Evolutionary conservation across 2,797 vertebrate species (phyloP).

Genomic region (Acanthurus leucopareius): DNA sequence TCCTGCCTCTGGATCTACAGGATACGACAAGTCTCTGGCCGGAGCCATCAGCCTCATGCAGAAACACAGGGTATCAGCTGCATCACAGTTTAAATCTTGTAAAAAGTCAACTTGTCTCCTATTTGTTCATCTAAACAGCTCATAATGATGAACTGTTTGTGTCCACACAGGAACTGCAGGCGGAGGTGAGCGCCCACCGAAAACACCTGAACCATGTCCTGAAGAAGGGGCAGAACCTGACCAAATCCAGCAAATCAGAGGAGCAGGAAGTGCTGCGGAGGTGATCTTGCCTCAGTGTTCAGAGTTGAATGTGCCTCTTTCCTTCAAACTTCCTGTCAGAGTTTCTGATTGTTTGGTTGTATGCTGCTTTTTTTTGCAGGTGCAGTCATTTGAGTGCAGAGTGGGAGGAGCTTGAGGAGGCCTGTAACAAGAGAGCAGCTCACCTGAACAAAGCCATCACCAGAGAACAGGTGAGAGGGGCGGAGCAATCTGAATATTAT

Average conservation of each 20-base stretch:
- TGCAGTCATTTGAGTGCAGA: constrained; percentile 81
- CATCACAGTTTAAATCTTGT: neutral
- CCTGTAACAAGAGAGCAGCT: constrained; percentile 81
- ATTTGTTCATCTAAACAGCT: neutral
- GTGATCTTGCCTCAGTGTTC: constrained; percentile 22
- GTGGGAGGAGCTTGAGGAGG: constrained; percentile 88
- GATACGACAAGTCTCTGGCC: constrained; percentile 82
- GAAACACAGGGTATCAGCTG: constrained; percentile 88
- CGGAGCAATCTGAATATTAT: neutral
- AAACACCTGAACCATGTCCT: constrained; percentile 85
- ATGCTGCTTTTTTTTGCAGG: constrained; percentile 30
- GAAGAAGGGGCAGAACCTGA: constrained; percentile 83
- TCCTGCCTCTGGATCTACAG: constrained; percentile 77
- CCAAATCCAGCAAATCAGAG: constrained; percentile 76
- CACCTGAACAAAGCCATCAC: constrained; percentile 85
- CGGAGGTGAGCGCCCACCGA: constrained; percentile 87
- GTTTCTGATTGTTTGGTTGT: no score
- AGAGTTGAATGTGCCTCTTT: neutral
- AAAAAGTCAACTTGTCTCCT: neutral
- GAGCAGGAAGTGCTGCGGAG: constrained; percentile 81
- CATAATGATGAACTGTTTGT: constrained; percentile 3
- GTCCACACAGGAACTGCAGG: constrained; percentile 85
- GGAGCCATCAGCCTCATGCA: constrained; percentile 84
- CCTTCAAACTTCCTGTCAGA: neutral
- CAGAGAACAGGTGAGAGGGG: constrained; percentile 87